Evolutionary conservation across 92 coral and sea anemone species (phyloP), one percentile per base, ranked within the genome.

Genomic region (Ricordea florida): DNA sequence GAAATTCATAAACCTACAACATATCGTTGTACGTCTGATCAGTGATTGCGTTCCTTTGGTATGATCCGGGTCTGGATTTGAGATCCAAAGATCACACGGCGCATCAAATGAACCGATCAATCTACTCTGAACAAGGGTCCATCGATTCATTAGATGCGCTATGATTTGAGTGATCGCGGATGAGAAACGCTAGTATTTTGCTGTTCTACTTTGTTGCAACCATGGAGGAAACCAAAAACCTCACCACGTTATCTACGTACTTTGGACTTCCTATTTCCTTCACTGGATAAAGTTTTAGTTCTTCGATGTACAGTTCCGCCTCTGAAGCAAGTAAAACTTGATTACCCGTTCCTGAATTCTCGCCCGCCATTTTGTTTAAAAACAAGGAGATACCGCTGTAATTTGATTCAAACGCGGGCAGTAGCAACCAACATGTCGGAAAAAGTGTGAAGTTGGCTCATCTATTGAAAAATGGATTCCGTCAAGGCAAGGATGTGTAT

Each of bases 251-350:
- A 31, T 10, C 31, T 1, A 59, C 98, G 65, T 64, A 94, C 98
- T 92, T 92, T 35, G 93, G 80, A 62, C 92, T 89, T 37, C 98
- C 98, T 71, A 92, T 75, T 40, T 92, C 93, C 40, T 87, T 79
- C 4, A 94, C 61, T 15, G 87, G 81, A 45, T 74, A 67, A 2
- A 93, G 52, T 56, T 77, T 92, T 10, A 94, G 79, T 71, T 78
- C 96, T 59, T 92, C 92, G 52, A 94, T 85, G 78, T 84, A 94
- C 47, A 94, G 81, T 74, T 94, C 98, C 55, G 98, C 98, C 59
- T 94, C 98, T 15, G 97, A 65, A 11, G 96, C 98, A 25, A 86
- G 72, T 16, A 94, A 55, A 32, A 94, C 93, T 32, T 92, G 80
- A 66, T 71, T 58, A 28, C 57, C 77, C 11, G 87, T 86, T 47